Percentiles rank a stretch among this genome's conserved stretches.
phyloP scores from a whole-genome alignment of 2,797 vertebrate genomes.

The Psittacula echo region DNA sequence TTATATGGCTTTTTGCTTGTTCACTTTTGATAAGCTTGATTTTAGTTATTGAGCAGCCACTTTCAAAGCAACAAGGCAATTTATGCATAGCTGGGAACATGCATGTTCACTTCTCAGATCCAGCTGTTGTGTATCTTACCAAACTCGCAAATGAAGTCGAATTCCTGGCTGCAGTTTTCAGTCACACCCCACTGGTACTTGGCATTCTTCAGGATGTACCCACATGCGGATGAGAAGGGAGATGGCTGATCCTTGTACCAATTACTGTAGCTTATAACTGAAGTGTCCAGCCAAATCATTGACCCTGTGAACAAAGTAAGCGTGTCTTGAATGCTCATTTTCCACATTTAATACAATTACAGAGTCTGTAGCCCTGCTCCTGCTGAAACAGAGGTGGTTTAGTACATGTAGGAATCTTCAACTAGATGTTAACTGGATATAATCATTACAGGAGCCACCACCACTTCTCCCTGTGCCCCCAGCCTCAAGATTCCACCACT shows the following conservation, averaged over 20 bases:
- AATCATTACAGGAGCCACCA: not conserved
- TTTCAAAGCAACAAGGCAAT: not conserved
- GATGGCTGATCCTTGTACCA: slow-evolving; percentile 77
- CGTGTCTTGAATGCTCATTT: not conserved
- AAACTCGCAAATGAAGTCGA: slow-evolving; percentile 90
- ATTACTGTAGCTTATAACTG: slow-evolving; percentile 87
- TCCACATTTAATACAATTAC: not conserved
- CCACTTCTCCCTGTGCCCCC: not conserved
- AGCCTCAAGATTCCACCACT: not conserved
- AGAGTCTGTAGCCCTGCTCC: not conserved
- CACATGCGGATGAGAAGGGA: slow-evolving; percentile 74
- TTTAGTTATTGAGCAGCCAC: not conserved
- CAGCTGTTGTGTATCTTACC: slow-evolving; percentile 75
- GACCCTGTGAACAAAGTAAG: slow-evolving; percentile 74
- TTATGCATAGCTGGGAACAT: not conserved
- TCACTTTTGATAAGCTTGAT: not conserved
- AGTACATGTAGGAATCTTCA: not conserved
- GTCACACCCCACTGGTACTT: slow-evolving; percentile 85
- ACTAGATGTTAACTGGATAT: not conserved
- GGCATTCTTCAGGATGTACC: slow-evolving; percentile 82
- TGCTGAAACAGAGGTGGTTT: not conserved
- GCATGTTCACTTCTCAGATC: not conserved
- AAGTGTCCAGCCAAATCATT: slow-evolving; percentile 89
- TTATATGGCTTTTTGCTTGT: not conserved
- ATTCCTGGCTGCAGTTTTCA: slow-evolving; percentile 85